Base-by-base conservation (phyloP, 2,113 vertebrate species). In the Scolopax mira region DNA sequence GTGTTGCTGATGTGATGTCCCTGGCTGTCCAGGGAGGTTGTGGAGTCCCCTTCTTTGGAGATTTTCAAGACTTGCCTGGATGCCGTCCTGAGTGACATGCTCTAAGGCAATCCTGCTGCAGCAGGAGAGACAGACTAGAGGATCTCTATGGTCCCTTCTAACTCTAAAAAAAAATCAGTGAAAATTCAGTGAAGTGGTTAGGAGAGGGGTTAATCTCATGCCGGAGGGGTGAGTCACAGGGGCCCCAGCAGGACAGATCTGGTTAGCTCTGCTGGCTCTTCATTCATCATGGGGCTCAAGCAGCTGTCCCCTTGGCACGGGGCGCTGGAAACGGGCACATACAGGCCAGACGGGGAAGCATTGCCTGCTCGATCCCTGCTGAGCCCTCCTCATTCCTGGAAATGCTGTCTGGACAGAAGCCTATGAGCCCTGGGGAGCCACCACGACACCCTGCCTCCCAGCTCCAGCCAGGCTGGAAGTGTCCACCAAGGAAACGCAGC, bases 221-320 rank as follows among this genome's bases (percentile, higher is more conserved):
- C 93, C 69, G 0, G 28, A 35, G 78, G 42, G 46, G 11, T 94
- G 96, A 94, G 54, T 94, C 81, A 91, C 1, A 8, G 44, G 48
- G 74, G 84, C 73, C 70, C 55, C 37, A 79, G 62, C 54, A n/a
- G 25, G 30, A 54, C 19, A 7, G 73, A 23, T n/a, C 88, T 48
- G 88, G 61, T 58, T 37, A 31, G 78, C 72, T 42, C 66, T 75
- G 80, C 93, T 10, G 73, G n/a, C 70, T 84, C 70, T 28, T 48
- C 81, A 33, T 95, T 64, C 57, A 39, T 94, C 96, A 71, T 3
- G 28, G 88, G 69, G 74, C 55, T 69, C 7, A 3, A 2, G 48
- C 97, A 95, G 96, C 96, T 97, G 95, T 92, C 92, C 60, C 52
- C 37, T 58, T 90, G 93, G 96, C 96, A 77, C 48, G 1, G 22